Evolutionary conservation across 1,140 invertebrate genomes (phyloP), one percentile per base, ranked within the genome.

Genomic region (Formica selysi): DNA sequence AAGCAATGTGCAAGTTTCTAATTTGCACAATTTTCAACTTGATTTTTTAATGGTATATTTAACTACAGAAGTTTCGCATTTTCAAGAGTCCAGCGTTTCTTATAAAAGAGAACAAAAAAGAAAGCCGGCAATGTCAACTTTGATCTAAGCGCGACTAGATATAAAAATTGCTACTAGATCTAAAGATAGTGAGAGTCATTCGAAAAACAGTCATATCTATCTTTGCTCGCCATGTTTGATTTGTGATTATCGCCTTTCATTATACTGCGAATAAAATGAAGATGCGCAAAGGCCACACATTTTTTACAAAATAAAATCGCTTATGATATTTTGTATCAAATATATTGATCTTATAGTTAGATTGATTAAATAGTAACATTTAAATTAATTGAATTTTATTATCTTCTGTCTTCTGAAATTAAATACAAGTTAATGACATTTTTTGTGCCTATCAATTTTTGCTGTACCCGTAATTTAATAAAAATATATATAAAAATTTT

Each of bases 81-180:
- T 1, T 6, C 36, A 16, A 54, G 2, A 51, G 22, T 44, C 10
- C 16, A 13, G 1, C 10, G 13, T 22, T 38, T 44, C 16, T 36
- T 62, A 22, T 3, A 16, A 3, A 16, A 7, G 13, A 62, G 57
- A 57, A 16, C 36, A 68, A 62, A 22, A 32, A 32, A 32, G 2
- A 65, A 32, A 62, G 19, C 1, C 1, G 3, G 48, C 57, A 59
- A 81, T 71, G 57, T 86, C 73, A 89, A 86, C 70, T 80, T 71
- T 32, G 62, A 80, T 78, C 62, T 51, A 73, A 10, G 10, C 16
- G 10, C 6, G 26, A 2, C 6, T 54, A 29, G 6, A 59, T 57
- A 44, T 44, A 81, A 41, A 81, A 84, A 76, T 59, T 74, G n/a
- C 26, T 26, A n/a, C 19, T 84, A 19, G 26, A 76, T 44, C 36